These are phyloP conservation scores for Cephus sareptanus DNA, from an alignment of 2,888 invertebrate genomes.

Conservation along the genomic window DNA sequence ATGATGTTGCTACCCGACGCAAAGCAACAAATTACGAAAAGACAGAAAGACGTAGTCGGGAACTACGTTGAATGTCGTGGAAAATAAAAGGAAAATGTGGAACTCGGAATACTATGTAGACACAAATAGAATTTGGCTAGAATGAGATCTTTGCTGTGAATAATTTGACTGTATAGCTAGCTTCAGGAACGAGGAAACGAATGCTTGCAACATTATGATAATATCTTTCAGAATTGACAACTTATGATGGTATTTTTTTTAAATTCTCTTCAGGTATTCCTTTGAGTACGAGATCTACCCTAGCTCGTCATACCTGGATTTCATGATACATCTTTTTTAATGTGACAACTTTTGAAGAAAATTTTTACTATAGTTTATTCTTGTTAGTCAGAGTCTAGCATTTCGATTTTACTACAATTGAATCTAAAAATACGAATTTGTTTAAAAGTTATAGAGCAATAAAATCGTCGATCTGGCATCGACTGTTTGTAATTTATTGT, in stretches of 20 bases:
- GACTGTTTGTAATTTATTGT: no score
- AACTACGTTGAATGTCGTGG: neutral
- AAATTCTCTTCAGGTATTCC: neutral
- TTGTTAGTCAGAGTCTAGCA: no score
- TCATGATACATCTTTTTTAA: no score
- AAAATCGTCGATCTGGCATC: no score
- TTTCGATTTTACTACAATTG: no score
- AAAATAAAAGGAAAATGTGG: neutral
- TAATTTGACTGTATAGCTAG: neutral
- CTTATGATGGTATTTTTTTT: neutral
- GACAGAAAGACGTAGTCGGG: no score
- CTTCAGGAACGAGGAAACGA: neutral
- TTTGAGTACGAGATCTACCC: neutral
- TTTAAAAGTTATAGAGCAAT: no score
- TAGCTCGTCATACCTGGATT: no score
- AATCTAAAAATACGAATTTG: no score
- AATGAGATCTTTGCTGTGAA: neutral
- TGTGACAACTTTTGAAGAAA: no score
- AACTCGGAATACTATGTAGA: neutral
- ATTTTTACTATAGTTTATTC: no score
- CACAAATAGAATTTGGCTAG: neutral
- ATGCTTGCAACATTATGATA: neutral
- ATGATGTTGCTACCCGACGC: neutral
- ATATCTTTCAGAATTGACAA: neutral
- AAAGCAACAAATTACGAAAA: no score